Base-by-base conservation (phyloP, 2,797 vertebrate species). In the Sylvilagus floridanus region DNA sequence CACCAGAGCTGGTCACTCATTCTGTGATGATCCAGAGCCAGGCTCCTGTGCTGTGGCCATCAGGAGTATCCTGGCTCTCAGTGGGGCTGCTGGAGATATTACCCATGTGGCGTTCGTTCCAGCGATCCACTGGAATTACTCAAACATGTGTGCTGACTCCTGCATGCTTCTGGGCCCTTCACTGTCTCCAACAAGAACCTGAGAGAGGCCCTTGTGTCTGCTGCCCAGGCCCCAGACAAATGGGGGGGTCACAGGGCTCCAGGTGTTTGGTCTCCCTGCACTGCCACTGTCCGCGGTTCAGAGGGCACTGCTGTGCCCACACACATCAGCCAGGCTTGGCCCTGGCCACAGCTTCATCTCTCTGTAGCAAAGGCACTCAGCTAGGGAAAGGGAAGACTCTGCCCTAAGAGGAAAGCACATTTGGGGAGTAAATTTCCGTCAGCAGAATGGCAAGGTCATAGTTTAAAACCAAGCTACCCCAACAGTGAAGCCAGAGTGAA, bases 41-140 rank as follows among this genome's bases (percentile, higher is more conserved):
- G 42, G 50, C 3, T 24, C 42, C 47, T 81, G 42, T 81, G 22
- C 68, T 17, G 19, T 4, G 12, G 52, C 32, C 75, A 17, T 22
- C 8, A 11, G 0, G 28, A 3, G 4, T 1, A 24, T 3, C 10
- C 2, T 7, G 37, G 60, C n/a, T 54, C 16, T 88, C 17, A 1
- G 63, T 0, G 26, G 35, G 17, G 35, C 47, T 37, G 13, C 11
- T 4, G 12, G 50, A 83, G n/a, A 26, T 7, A 73, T 12, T 1
- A 1, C 9, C 7, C 26, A 7, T 7, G 16, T 30, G 50, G 32
- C 30, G 7, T 35, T 54, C 75, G 52, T 24, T 68, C 47, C 1
- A 3, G 9, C 1, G 21, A 42, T 28, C 32, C 32, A 71, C 7
- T 50, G 52, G 30, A 60, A 47, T 37, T 76, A 35, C 72, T 79